phyloP scores from a whole-genome alignment of 2,888 invertebrate species.

The Cheilosia grossa region DNA sequence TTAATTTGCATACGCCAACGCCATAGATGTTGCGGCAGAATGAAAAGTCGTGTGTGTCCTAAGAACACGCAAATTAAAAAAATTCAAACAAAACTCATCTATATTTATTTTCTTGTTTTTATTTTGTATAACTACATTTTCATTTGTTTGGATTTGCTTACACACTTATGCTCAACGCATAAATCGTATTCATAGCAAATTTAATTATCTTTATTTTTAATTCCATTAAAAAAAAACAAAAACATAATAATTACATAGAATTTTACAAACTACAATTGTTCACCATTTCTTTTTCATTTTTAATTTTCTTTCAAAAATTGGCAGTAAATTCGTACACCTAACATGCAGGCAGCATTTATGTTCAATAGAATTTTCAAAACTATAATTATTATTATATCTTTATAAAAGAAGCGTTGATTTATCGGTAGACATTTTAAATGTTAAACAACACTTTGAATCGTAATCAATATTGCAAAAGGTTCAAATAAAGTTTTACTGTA shows the following conservation, averaged over 20 bases:
- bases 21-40: too few species aligned
- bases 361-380: constrained; percentile 42
- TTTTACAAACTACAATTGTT: constrained; percentile 66
- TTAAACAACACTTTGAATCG: background rate
- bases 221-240: constrained; percentile 52
- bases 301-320: constrained; percentile 45
- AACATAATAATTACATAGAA: constrained; percentile 62
- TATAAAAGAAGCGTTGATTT: constrained; percentile 19
- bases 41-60: too few species aligned
- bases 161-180: constrained; percentile 45
- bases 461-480: constrained; percentile 16
- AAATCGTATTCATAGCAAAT: constrained; percentile 42
- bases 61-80: too few species aligned
- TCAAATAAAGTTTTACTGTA: constrained; percentile 26
- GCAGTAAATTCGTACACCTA: constrained; percentile 67
- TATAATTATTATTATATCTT: constrained; percentile 48
- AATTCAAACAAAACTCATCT: constrained; percentile 10
- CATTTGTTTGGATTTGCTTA: constrained; percentile 50
- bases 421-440: constrained; percentile 26
- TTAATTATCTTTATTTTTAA: constrained; percentile 62
- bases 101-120: constrained; percentile 51
- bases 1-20: too few species aligned
- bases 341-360: constrained; percentile 38
- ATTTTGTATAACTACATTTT: constrained; percentile 67
- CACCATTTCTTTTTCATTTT: constrained; percentile 44